phyloP scores from a whole-genome alignment of 2,797 vertebrate genomes.

The Thaleichthys pacificus region DNA sequence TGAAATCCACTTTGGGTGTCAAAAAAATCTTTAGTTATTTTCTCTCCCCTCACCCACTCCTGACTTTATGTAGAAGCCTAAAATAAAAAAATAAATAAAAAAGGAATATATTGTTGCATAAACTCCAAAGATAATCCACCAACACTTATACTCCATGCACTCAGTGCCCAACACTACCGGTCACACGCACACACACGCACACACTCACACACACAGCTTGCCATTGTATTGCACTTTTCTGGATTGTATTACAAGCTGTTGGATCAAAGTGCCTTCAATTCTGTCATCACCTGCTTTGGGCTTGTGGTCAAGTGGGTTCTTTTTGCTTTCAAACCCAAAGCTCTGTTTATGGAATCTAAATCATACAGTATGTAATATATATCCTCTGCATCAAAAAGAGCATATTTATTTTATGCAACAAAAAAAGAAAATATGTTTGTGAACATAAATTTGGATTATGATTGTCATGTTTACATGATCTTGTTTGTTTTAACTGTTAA shows the following conservation, averaged over 20 bases:
- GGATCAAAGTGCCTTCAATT: slow-evolving; percentile 56
- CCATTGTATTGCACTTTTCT: slow-evolving; percentile 48
- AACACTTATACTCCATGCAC: neutral
- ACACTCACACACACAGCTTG: slow-evolving; percentile 16
- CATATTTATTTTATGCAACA: slow-evolving; percentile 74
- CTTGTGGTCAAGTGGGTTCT: slow-evolving; percentile 13
- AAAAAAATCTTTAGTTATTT: neutral
- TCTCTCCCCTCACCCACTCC: slow-evolving; percentile 1
- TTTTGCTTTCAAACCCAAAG: slow-evolving; percentile 41
- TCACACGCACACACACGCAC: neutral
- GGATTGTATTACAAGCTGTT: slow-evolving; percentile 27
- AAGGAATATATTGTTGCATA: neutral
- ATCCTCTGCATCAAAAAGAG: slow-evolving; percentile 75
- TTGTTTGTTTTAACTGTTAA: slow-evolving; percentile 75
- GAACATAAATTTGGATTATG: slow-evolving; percentile 50
- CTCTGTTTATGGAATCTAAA: slow-evolving; percentile 72
- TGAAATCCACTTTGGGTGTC: neutral
- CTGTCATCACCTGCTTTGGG: slow-evolving; percentile 39
- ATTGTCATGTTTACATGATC: slow-evolving; percentile 68
- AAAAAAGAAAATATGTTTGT: slow-evolving; percentile 52
- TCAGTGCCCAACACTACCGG: neutral
- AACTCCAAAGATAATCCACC: slow-evolving; percentile 6
- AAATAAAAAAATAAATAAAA: neutral
- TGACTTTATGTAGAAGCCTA: neutral
- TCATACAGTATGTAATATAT: slow-evolving; percentile 67